Percentiles rank a stretch among this genome's conserved stretches.
Conservation (phyloP, 2,888 invertebrate genomes). For the Trichogramma evanescens region DNA sequence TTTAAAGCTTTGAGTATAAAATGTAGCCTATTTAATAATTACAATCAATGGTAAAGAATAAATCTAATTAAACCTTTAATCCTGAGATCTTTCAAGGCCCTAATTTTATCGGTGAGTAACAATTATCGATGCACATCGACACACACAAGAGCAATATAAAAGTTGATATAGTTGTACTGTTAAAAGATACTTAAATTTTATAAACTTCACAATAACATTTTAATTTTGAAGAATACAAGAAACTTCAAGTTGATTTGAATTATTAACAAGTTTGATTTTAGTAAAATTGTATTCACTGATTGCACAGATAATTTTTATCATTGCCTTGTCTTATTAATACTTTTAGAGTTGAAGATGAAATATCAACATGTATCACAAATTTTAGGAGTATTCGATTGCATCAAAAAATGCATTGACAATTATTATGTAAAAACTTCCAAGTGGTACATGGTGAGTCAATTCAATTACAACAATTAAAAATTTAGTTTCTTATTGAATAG, state of each 20-base stretch:
- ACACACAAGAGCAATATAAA: slow-evolving; percentile 15
- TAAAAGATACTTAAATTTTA: slow-evolving; percentile 9
- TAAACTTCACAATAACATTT: slow-evolving; percentile 17
- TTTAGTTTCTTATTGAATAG: slow-evolving; percentile 9
- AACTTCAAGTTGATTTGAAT: slow-evolving; percentile 18
- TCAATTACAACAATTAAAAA: background rate
- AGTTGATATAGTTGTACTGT: slow-evolving; percentile 7
- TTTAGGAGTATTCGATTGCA: too few relatives aligned
- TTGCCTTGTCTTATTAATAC: too few relatives aligned
- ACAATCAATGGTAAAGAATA: slow-evolving; percentile 23
- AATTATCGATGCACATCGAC: slow-evolving; percentile 16
- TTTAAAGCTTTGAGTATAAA: slow-evolving; percentile 18
- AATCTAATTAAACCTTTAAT: slow-evolving; percentile 13
- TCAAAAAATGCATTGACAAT: too few relatives aligned
- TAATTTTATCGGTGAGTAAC: background rate
- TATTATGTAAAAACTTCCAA: too few relatives aligned
- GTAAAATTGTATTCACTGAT: background rate
- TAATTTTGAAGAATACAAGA: slow-evolving; percentile 17
- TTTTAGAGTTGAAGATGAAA: too few relatives aligned
- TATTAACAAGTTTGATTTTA: slow-evolving; percentile 7
- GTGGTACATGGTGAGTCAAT: background rate
- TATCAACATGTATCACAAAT: too few relatives aligned
- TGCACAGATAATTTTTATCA: too few relatives aligned
- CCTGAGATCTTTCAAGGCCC: slow-evolving; percentile 21
- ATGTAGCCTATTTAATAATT: slow-evolving; percentile 16